Percentiles rank a stretch among this genome's conserved stretches.
Conservation (phyloP, 2,797 vertebrate genomes). For the Masticophis lateralis region DNA sequence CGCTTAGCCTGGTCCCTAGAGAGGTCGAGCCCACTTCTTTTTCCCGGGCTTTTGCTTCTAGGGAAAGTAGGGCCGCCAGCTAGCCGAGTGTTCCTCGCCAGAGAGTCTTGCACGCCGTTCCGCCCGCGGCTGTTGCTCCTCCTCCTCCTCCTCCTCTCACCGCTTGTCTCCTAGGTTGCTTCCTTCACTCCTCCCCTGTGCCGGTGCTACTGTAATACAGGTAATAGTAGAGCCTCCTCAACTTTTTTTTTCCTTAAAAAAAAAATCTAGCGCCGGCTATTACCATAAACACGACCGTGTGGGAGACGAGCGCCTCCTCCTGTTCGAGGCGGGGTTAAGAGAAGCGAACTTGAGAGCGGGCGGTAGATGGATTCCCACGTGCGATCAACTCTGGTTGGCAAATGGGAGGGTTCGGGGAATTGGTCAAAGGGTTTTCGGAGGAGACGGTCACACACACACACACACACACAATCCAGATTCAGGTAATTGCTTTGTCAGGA, state of each 20-base stretch:
- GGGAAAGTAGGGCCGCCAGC: neutral
- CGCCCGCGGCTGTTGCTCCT: neutral
- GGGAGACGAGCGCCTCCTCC: neutral
- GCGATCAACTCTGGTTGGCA: too few species aligned
- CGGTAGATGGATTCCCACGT: too few species aligned
- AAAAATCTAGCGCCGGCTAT: slow-evolving; percentile 2
- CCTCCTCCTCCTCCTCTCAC: neutral
- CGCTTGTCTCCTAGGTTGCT: neutral
- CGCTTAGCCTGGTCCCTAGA: neutral
- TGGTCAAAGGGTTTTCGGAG: neutral
- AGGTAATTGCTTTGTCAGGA: neutral
- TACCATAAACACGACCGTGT: slow-evolving; percentile 34
- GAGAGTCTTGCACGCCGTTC: neutral
- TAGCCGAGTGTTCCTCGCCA: neutral
- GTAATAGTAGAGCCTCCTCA: slow-evolving; percentile 60
- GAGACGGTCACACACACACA: neutral
- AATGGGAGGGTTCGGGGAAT: neutral
- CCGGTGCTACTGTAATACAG: slow-evolving; percentile 74
- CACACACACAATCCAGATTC: too few species aligned
- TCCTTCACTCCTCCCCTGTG: neutral
- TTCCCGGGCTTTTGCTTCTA: slow-evolving; percentile 30
- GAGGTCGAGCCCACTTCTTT: neutral
- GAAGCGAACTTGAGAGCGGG: neutral
- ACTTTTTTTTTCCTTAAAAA: neutral
- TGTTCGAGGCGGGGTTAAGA: neutral